Conservation (phyloP, 1,140 invertebrate genomes). For the Lucilia sericata region DNA sequence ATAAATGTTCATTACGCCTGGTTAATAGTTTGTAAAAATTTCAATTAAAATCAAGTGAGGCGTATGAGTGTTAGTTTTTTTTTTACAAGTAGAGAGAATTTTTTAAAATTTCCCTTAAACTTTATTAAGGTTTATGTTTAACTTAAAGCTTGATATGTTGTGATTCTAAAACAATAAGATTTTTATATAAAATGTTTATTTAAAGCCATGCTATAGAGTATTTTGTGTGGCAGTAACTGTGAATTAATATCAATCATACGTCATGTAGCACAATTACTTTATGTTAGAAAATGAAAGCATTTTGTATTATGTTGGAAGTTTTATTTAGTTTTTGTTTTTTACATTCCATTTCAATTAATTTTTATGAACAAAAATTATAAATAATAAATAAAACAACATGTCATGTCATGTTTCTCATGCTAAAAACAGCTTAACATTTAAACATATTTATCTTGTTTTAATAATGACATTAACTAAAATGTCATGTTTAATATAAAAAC, state of each 20-base stretch:
- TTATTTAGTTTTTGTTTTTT: too few species aligned
- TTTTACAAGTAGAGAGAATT: background rate
- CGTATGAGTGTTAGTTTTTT: background rate
- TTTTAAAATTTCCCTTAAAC: background rate
- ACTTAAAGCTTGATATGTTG: too few species aligned
- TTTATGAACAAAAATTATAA: too few species aligned
- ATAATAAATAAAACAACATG: too few species aligned
- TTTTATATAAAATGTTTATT: too few species aligned
- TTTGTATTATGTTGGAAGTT: too few species aligned
- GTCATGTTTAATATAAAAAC: too few species aligned
- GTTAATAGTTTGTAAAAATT: background rate
- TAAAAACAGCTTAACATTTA: background rate
- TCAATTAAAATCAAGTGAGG: background rate
- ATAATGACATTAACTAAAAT: background rate
- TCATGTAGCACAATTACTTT: background rate
- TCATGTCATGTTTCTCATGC: background rate
- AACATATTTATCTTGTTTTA: too few species aligned
- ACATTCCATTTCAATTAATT: background rate
- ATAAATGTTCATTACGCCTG: background rate
- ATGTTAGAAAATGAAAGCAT: too few species aligned
- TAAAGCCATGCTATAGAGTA: background rate
- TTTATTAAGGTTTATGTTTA: background rate
- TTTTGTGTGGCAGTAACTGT: too few species aligned
- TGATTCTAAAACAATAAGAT: too few species aligned
- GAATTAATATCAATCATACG: constrained; percentile 17